phyloP scores from a whole-genome alignment of 1,140 invertebrate species.

The Diploscapter pachys region DNA sequence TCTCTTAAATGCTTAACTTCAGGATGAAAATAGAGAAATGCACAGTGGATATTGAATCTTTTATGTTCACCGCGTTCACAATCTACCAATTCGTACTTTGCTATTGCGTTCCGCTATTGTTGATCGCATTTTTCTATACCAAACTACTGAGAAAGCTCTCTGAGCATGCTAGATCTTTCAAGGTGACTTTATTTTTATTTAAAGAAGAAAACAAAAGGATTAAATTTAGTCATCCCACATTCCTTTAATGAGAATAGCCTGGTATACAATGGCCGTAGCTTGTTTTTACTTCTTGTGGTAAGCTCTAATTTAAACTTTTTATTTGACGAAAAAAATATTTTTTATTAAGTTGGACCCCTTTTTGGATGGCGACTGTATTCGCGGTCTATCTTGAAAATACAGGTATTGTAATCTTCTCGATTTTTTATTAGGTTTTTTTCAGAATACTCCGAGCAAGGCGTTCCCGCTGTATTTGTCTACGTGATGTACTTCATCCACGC shows the following conservation, averaged over 20 bases:
- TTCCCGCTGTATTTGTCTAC: conserved; percentile 57
- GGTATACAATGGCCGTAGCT: conserved; percentile 57
- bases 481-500: conserved; percentile 57
- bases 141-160: conserved; percentile 45
- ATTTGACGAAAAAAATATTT: too few relatives aligned
- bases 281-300: conserved; percentile 56
- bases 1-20: too few relatives aligned
- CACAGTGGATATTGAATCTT: conserved; percentile 50
- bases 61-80: conserved; percentile 54
- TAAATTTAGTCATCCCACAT: conserved; percentile 48
- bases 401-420: neutral
- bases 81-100: conserved; percentile 56
- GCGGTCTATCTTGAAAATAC: conserved; percentile 53
- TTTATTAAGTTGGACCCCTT: conserved; percentile 46
- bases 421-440: neutral
- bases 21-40: conserved; percentile 50
- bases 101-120: conserved; percentile 51
- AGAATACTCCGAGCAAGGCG: conserved; percentile 45
- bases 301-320: too few relatives aligned
- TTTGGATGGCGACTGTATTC: conserved; percentile 37
- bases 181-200: conserved; percentile 29
- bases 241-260: conserved; percentile 53
- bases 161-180: conserved; percentile 56
- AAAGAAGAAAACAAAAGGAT: neutral
- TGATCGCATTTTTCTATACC: conserved; percentile 55